Base-by-base conservation (phyloP, 35 echinoderm and acorn worm genomes). In the Acanthaster planci region DNA sequence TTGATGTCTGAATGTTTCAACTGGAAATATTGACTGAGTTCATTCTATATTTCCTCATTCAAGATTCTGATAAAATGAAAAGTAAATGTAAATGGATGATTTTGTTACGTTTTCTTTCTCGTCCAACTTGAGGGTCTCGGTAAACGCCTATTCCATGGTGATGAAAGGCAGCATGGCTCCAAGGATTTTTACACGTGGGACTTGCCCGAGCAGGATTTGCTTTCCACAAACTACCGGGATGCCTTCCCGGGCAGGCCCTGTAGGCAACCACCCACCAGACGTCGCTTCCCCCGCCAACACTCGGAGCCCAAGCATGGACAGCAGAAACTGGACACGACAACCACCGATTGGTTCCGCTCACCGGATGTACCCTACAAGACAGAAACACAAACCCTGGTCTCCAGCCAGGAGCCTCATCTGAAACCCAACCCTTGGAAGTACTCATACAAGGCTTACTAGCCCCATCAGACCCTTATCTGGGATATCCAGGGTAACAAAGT, bases 361-460 rank as follows among this genome's bases (percentile, higher is more conserved):
- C 91, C 95, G 0, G 89, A 91, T 54, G 91, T 97, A 40, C 95
- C 95, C 0, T 89, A 91, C 52, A 76, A 67, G 72, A 97, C 95
- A 16, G 67, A 84, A 77, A 97, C 95, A 37, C 95, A 97, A 26
- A 82, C 88, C 51, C 85, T 97, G 5, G 95, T 93, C 8, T 97
- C 95, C 10, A 93, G 91, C 36, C 89, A 97, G 79, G 95, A 97
- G 59, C 95, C 95, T 22, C 92, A 93, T 60, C 57, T 97, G 14
- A 91, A 97, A 88, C 91, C 88, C n/a, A 97, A 97, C 75, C 95
- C 95, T 4, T 97, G 95, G 95, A 93, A 91, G 55, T 97, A 97
- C 64, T 97, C 95, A 0, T 87, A 97, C 76, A 93, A 91, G 56
- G 82, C 95, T 12, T 89, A 82, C 42, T 47, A n/a, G n/a, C n/a